Percentiles rank a stretch among this genome's conserved stretches.
phyloP scores from a whole-genome alignment of 2,113 vertebrate species.

The Muscicapa adusta region DNA sequence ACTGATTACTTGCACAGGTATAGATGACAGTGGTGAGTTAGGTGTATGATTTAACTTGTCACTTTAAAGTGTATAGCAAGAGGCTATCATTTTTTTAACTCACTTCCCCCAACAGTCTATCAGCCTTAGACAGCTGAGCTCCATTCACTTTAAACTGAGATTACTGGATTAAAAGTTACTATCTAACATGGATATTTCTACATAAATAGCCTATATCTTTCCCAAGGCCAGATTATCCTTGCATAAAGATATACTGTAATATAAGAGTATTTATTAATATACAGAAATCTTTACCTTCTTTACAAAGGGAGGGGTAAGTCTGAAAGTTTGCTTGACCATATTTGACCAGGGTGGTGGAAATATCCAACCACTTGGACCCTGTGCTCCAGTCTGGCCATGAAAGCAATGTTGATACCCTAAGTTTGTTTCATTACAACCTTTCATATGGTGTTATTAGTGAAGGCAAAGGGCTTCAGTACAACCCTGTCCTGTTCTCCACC shows the following conservation, averaged over 20 bases:
- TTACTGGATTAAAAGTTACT: not conserved
- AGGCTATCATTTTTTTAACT: not conserved
- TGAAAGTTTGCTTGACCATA: not conserved
- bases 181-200: not conserved
- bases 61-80: not conserved
- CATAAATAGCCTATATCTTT: not conserved
- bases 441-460: slow-evolving; percentile 48
- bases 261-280: not conserved
- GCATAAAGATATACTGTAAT: not conserved
- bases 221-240: not conserved
- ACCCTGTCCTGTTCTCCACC: slow-evolving; percentile 7
- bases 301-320: not conserved
- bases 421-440: not conserved
- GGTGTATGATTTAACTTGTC: not conserved
- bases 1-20: not conserved
- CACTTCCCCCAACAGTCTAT: not conserved
- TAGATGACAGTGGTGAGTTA: fast-evolving
- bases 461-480: slow-evolving; percentile 75
- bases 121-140: not conserved
- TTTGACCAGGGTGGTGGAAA: not conserved
- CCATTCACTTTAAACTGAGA: not conserved
- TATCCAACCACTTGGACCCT: not conserved
- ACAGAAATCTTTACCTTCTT: not conserved
- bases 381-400: slow-evolving; percentile 14
- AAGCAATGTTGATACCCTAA: not conserved